Evolutionary conservation across 2,888 invertebrate genomes (phyloP).

Genomic region (Meghimatium bilineatum): DNA sequence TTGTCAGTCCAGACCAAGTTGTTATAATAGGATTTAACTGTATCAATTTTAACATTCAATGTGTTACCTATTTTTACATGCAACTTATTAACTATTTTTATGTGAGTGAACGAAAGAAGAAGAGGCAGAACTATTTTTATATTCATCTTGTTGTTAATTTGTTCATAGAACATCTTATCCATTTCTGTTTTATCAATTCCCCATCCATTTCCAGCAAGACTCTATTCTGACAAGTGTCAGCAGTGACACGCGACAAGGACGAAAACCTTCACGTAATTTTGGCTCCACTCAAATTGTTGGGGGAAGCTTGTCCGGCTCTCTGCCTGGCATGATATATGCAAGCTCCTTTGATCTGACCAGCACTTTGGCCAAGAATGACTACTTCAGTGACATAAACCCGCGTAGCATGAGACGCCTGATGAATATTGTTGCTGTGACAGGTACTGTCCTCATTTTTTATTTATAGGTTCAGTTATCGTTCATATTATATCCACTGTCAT

Average conservation of each 20-base stretch:
- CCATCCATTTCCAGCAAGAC: conserved; percentile 47
- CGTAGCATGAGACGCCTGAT: conserved; percentile 95
- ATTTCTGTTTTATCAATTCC: too few species aligned
- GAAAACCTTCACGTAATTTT: conserved; percentile 31
- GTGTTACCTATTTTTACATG: too few species aligned
- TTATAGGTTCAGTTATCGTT: too few species aligned
- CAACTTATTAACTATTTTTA: too few species aligned
- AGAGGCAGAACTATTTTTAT: too few species aligned
- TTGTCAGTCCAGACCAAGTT: too few species aligned
- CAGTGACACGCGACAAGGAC: conserved; percentile 41
- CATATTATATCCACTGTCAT: too few species aligned
- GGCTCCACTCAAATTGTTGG: conserved; percentile 34
- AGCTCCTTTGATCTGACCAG: conserved; percentile 72
- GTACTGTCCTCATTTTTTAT: conserved; percentile 77
- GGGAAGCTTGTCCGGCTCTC: conserved; percentile 50
- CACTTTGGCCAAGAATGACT: conserved; percentile 92
- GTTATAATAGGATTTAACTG: too few species aligned
- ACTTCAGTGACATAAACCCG: conserved; percentile 99
- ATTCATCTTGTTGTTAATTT: too few species aligned
- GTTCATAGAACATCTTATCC: too few species aligned
- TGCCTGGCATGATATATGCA: conserved; percentile 56
- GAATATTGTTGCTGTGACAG: conserved; percentile 97
- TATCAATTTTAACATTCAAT: too few species aligned
- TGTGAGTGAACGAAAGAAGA: too few species aligned
- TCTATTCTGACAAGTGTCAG: conserved; percentile 44